Evolutionary conservation across 2,888 invertebrate species (phyloP), one percentile per base, ranked within the genome.

Genomic region (Malthinus seriepunctatus): DNA sequence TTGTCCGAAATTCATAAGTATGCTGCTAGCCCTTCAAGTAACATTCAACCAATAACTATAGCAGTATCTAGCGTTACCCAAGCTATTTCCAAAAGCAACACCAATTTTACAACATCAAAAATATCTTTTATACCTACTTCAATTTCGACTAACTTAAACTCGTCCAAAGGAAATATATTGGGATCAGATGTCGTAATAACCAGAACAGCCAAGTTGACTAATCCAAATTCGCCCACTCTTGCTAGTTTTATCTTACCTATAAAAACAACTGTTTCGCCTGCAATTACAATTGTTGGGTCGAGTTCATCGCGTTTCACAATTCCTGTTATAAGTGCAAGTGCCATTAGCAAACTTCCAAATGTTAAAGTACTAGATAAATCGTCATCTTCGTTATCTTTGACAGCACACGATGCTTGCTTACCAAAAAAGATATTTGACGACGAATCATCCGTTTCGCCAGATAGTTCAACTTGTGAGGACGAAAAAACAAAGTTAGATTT

Each of bases 381-480:
- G 3, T 75, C 76, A 0, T 73, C 77, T 3, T 73, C 77, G 2
- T 63, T 79, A 53, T 86, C 86, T 0, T 82, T 85, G 63, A 77
- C 85, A 42, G 77, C 81, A 1, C 84, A 84, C 68, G 87, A 84
- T 69, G 84, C 79, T 60, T 83, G 82, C 7, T 76, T 87, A 11
- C 87, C 87, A 0, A 86, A 85, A 6, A 87, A 87, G 72, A 86
- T 87, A 69, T 86, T 87, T 71, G 86, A 87, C 73, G 86, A 87
- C 66, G 87, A 87, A 64, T 56, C 56, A 8, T 85, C 83, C 0
- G 83, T 84, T 0, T 86, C 86, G 0, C 86, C 86, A 0, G 86
- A 86, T 54, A 79, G 76, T 68, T 76, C 78, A 0, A 76, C 76
- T 56, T 78, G 76, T 60, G 78, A 79, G 32, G 80, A 80, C 57